Conservation (phyloP, 2,797 vertebrate genomes). For the Hydrocynus forskahlii region DNA sequence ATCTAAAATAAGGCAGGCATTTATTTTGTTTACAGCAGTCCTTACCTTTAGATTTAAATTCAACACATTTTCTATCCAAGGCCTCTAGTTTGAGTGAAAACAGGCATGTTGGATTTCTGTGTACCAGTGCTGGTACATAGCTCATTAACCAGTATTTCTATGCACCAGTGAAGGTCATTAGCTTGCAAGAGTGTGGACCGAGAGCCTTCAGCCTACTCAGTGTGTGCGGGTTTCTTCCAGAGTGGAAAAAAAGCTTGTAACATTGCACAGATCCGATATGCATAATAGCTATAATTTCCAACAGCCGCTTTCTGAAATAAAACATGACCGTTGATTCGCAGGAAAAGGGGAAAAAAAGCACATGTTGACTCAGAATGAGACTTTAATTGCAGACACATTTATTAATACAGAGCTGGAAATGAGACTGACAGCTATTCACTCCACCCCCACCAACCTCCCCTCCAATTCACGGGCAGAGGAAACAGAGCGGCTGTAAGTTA, state of each 20-base stretch:
- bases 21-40: no score
- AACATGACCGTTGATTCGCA: slow-evolving; percentile 51
- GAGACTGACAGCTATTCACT: slow-evolving; percentile 50
- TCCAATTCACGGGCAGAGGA: slow-evolving; percentile 51
- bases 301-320: slow-evolving; percentile 58
- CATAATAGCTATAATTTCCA: slow-evolving; percentile 63
- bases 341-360: slow-evolving; percentile 45
- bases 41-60: neutral
- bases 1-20: no score
- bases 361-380: slow-evolving; percentile 44
- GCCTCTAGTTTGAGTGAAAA: slow-evolving; percentile 31
- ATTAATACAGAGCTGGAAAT: slow-evolving; percentile 62
- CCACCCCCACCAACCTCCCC: slow-evolving; percentile 8
- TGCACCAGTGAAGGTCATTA: slow-evolving; percentile 34
- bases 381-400: slow-evolving; percentile 66
- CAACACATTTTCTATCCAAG: slow-evolving; percentile 12
- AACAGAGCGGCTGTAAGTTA: slow-evolving; percentile 59
- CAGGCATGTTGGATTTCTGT: slow-evolving; percentile 20
- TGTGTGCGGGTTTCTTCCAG: slow-evolving; percentile 24
- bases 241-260: slow-evolving; percentile 22
- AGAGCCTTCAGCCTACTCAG: neutral
- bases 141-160: slow-evolving; percentile 5
- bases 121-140: no score
- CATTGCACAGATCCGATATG: slow-evolving; percentile 52
- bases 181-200: slow-evolving; percentile 7